A percentile compares a stretch with the other conserved stretches of the same genome.
phyloP scores from a whole-genome alignment of 2,113 vertebrate genomes.

The Ursus arctos region DNA sequence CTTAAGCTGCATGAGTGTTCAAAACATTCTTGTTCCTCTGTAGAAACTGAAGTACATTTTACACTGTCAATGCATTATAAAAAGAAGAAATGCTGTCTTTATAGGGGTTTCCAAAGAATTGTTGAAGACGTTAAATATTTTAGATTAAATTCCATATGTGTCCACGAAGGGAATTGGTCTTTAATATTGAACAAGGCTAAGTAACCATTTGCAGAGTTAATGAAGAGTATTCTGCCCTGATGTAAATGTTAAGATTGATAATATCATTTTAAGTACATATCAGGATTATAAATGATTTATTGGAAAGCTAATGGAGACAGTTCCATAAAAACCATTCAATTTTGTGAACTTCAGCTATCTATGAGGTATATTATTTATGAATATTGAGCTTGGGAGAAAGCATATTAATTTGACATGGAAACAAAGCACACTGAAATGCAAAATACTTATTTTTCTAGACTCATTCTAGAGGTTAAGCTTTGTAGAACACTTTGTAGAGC shows the following conservation, averaged over 20 bases:
- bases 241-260: slow-evolving; percentile 19
- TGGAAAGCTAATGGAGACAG: slow-evolving; percentile 3
- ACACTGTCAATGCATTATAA: not conserved
- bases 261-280: not conserved
- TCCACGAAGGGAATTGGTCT: not conserved
- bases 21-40: not conserved
- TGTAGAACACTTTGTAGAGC: not conserved
- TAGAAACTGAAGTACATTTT: not conserved
- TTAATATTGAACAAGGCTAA: slow-evolving; percentile 16
- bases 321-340: slow-evolving; percentile 16
- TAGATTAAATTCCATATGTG: not conserved
- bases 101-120: not conserved
- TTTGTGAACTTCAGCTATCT: not conserved
- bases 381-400: not conserved
- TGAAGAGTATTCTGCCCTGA: not conserved
- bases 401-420: not conserved
- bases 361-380: not conserved
- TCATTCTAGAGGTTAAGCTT: not conserved
- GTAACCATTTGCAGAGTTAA: slow-evolving; percentile 37
- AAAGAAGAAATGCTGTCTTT: slow-evolving; percentile 15
- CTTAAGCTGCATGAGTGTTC: not conserved
- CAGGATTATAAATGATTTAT: slow-evolving; percentile 14
- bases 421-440: not conserved
- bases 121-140: slow-evolving; percentile 3
- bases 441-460: not conserved